phyloP scores from a whole-genome alignment of 2,797 vertebrate species.

The Sitta carolinensis region DNA sequence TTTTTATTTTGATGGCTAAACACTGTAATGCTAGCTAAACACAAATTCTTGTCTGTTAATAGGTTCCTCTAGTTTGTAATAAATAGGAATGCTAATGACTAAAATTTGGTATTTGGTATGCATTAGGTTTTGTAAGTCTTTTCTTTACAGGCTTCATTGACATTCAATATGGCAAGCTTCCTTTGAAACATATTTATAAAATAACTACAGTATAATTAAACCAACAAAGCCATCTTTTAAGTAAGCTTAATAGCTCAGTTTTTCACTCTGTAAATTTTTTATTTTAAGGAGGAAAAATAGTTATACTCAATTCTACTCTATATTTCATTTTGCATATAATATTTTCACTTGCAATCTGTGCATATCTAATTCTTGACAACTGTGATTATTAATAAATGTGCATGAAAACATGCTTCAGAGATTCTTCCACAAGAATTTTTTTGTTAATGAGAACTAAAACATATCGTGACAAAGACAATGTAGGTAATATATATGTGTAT shows the following conservation, averaged over 20 bases:
- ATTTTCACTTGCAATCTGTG: slow-evolving; percentile 70
- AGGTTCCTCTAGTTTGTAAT: slow-evolving; percentile 79
- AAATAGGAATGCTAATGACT: slow-evolving; percentile 80
- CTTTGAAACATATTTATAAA: slow-evolving; percentile 85
- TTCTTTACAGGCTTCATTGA: slow-evolving; percentile 78
- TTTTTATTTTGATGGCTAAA: slow-evolving; percentile 75
- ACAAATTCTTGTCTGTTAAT: slow-evolving; percentile 78
- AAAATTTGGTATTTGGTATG: slow-evolving; percentile 81
- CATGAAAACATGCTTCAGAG: slow-evolving; percentile 68
- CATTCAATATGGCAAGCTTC: slow-evolving; percentile 81
- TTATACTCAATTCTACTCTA: slow-evolving; percentile 60
- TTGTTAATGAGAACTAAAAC: slow-evolving; percentile 76
- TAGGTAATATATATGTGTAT: slow-evolving; percentile 41
- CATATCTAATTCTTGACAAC: slow-evolving; percentile 77
- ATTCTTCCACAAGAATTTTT: slow-evolving; percentile 70
- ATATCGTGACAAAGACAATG: slow-evolving; percentile 68
- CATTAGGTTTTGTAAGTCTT: slow-evolving; percentile 78
- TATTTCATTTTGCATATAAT: slow-evolving; percentile 70
- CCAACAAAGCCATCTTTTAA: slow-evolving; percentile 83
- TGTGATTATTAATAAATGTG: slow-evolving; percentile 76
- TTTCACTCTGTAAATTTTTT: slow-evolving; percentile 69
- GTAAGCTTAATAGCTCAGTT: slow-evolving; percentile 75
- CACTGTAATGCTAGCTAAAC: slow-evolving; percentile 79
- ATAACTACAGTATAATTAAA: slow-evolving; percentile 84
- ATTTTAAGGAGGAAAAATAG: slow-evolving; percentile 72